A percentile compares a stretch with the other conserved stretches of the same genome.
Evolutionary conservation across 2,113 vertebrate genomes (phyloP).

Genomic region (Bos taurus): ARS-UCD2.0 NC_037346.1:35660001-35660500

Average conservation of each 20-base stretch:
- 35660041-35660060: neutral
- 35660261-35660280: neutral
- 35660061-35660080: neutral
- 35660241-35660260: neutral
- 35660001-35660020: neutral
- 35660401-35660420: neutral
- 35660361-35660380: constrained; percentile 5
- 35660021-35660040: neutral
- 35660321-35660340: neutral
- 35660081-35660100: neutral
- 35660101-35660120: constrained; percentile 12
- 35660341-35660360: neutral
- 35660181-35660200: neutral
- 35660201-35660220: neutral
- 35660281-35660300: neutral
- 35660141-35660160: neutral
- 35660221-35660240: neutral
- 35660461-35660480: neutral
- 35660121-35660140: neutral
- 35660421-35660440: neutral
- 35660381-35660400: neutral
- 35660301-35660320: neutral
- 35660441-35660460: neutral
- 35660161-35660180: neutral
- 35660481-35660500: neutral